Conservation (phyloP, 2,888 invertebrate species). For the Pomacea canaliculata region DNA sequence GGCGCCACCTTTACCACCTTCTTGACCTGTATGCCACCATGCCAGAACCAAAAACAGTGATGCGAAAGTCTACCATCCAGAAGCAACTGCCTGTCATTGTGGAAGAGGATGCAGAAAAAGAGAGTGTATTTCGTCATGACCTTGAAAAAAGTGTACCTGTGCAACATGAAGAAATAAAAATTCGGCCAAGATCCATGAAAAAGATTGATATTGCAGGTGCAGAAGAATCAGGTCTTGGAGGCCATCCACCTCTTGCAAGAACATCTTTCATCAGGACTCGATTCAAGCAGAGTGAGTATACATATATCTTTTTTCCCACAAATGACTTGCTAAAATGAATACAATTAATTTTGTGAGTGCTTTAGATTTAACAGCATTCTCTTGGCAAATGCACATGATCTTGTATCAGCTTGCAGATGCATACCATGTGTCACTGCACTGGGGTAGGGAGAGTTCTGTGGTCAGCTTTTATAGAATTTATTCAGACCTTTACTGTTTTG, state of each 20-base stretch:
- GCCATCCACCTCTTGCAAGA: constrained; percentile 47
- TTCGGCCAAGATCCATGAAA: constrained; percentile 3
- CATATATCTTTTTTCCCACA: too few relatives aligned
- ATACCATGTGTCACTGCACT: too few relatives aligned
- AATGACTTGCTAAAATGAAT: too few relatives aligned
- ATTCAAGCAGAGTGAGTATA: constrained; percentile 65
- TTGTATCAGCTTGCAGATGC: too few relatives aligned
- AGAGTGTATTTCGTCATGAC: constrained; percentile 19
- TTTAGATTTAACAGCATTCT: too few relatives aligned
- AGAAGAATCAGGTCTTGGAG: constrained; percentile 48
- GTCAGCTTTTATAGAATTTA: too few relatives aligned
- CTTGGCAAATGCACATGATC: too few relatives aligned
- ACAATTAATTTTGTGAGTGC: too few relatives aligned
- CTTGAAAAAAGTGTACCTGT: neutral
- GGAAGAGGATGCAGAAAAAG: constrained; percentile 67
- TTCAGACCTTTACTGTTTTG: too few relatives aligned
- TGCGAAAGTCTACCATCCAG: constrained; percentile 24
- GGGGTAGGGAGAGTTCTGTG: too few relatives aligned
- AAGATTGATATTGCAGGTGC: constrained; percentile 45
- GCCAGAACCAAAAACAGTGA: constrained; percentile 93
- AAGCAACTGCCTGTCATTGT: constrained; percentile 61
- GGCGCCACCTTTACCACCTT: constrained; percentile 93
- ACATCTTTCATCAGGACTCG: constrained; percentile 58
- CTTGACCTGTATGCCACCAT: constrained; percentile 93
- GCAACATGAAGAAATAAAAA: neutral